Base-by-base conservation (phyloP, 1,140 invertebrate genomes). In the Drosophila kurseongensis region DNA sequence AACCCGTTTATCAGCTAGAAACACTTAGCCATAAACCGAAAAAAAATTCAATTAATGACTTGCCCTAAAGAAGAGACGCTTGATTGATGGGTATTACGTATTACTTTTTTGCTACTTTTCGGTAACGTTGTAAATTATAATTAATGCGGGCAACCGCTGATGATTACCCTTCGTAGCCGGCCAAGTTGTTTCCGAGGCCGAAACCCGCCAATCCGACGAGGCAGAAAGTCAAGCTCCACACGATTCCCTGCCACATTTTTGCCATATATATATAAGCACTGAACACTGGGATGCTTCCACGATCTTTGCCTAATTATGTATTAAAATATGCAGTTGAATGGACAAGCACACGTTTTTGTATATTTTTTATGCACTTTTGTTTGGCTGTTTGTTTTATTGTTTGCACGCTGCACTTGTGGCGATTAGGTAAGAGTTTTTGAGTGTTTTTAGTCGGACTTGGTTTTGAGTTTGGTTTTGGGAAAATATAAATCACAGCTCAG, bases 121-220 rank as follows among this genome's bases (percentile, higher is more conserved):
- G 60, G 55, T 44, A 36, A 38, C 32, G 16, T 10, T 78, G 57
- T 45, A 41, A 56, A 48, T 63, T 66, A 47, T 74, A 81, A 74
- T 71, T 82, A 78, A 78, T 63, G 50, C 51, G 66, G 32, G 41
- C 61, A 50, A 27, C n/a, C 40, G 52, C 56, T 72, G 73, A 71
- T 82, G 68, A 75, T 89, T 88, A 88, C 84, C 84, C 84, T 60
- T 84, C 84, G 55, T 88, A 88, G 84, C 84, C 84, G 61, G 84
- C 84, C 61, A 88, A 68, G 66, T 88, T 88, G 80, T 84, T 88
- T 41, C 52, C 77, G 47, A 58, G 67, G 60, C 71, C 59, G 38
- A 47, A 48, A 67, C 48, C 67, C 57, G 67, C 58, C 63, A 88
- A 55, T 12, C 50, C 48, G 74, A 80, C 14, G 63, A 85, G 75